Conservation (phyloP, 2,888 invertebrate species). For the Cephus pulcher region DNA sequence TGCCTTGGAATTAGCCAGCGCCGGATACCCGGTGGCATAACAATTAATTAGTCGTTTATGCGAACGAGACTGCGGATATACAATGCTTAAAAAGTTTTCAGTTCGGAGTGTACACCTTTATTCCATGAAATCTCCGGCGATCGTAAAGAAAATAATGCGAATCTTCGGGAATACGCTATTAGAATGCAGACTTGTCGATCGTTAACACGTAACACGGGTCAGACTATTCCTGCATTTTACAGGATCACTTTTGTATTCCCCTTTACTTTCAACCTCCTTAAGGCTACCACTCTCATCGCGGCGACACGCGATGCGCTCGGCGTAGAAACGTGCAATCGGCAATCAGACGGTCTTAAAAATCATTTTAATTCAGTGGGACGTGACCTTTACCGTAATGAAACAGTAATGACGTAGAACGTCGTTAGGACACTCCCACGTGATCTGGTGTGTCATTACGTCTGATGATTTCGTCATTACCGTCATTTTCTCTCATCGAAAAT, state of each 20-base stretch:
- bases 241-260: background rate
- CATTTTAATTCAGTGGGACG: constrained; percentile 24
- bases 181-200: no score
- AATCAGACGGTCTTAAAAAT: constrained; percentile 13
- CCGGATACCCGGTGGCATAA: constrained; percentile 25
- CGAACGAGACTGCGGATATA: constrained; percentile 14
- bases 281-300: background rate
- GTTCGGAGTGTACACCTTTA: no score
- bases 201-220: no score
- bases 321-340: background rate
- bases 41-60: constrained; percentile 31
- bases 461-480: constrained; percentile 28
- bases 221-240: no score
- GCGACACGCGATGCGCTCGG: background rate
- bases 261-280: background rate
- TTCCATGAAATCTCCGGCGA: no score
- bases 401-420: constrained; percentile 23
- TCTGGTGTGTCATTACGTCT: constrained; percentile 19
- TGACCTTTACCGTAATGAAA: constrained; percentile 25
- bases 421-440: constrained; percentile 32
- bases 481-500: constrained; percentile 14
- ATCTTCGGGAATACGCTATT: no score
- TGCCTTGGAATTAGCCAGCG: constrained; percentile 34
- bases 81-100: no score
- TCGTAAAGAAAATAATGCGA: no score